Conservation (phyloP, 30 jellyfish, hydroid and myxozoan genomes). For the Cassiopea xamachana region DNA sequence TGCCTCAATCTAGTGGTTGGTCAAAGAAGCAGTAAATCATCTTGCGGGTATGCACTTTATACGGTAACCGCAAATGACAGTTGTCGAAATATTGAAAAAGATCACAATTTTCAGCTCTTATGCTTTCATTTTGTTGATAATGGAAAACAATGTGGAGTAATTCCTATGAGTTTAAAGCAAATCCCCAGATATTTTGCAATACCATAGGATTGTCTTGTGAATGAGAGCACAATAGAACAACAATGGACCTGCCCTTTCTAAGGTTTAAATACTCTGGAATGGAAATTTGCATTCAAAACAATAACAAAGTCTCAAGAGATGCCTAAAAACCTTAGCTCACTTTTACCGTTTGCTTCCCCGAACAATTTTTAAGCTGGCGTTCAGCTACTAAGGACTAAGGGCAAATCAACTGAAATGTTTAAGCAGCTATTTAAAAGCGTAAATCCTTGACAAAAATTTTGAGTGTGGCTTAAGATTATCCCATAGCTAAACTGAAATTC, state of each 20-base stretch:
- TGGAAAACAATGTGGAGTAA: constrained; percentile 28
- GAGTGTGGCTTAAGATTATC: background rate
- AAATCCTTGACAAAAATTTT: background rate
- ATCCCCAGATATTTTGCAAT: constrained; percentile 51
- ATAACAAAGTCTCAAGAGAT: constrained; percentile 18
- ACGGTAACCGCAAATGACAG: constrained; percentile 1
- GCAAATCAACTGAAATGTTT: background rate
- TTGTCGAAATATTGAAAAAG: constrained; percentile 40
- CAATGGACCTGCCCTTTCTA: constrained; percentile 12
- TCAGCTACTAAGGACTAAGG: background rate
- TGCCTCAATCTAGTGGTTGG: background rate
- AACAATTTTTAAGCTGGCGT: background rate
- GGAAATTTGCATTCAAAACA: constrained; percentile 16
- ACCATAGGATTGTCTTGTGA: constrained; percentile 49
- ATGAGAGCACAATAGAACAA: constrained; percentile 27
- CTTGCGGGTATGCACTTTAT: constrained; percentile 3
- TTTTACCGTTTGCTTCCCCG: background rate
- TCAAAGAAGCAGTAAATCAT: background rate
- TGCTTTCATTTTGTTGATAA: constrained; percentile 24
- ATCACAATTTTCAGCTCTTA: constrained; percentile 41
- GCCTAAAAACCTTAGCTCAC: background rate
- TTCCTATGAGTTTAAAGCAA: constrained; percentile 7
- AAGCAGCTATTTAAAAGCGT: background rate
- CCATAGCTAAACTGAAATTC: background rate
- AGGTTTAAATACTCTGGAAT: constrained; percentile 8